These are phyloP conservation scores for Schizopygopsis malacanthus DNA, from an alignment of 2,797 vertebrate genomes.

Conservation along the genomic window DNA sequence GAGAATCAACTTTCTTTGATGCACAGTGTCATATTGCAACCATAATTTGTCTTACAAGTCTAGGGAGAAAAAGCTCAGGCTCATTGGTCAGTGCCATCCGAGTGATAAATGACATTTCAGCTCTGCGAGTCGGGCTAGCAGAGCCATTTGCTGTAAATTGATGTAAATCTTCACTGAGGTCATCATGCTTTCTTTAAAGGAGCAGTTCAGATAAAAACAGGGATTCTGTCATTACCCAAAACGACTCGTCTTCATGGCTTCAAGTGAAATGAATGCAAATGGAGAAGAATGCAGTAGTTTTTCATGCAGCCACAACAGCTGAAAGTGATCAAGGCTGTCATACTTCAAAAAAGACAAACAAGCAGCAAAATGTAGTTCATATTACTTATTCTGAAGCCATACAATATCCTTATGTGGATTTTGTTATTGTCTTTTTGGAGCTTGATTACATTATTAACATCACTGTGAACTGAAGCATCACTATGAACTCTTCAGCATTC, in stretches of 20 bases:
- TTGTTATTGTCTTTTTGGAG: not conserved
- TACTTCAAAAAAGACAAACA: not conserved
- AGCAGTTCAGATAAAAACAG: not conserved
- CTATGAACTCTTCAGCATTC: not conserved
- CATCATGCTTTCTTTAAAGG: slow-evolving; percentile 11
- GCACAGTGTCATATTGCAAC: slow-evolving; percentile 33
- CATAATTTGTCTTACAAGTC: slow-evolving; percentile 39
- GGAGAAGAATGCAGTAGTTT: not conserved
- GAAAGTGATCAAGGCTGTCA: not conserved
- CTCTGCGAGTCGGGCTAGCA: not conserved
- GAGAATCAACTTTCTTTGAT: slow-evolving; percentile 33
- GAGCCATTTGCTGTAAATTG: slow-evolving; percentile 29
- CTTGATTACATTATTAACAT: not conserved
- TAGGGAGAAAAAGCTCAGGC: not conserved
- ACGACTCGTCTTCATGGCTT: not conserved
- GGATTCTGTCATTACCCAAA: not conserved
- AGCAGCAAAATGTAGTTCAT: not conserved
- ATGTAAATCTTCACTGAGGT: slow-evolving; percentile 10
- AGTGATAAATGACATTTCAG: slow-evolving; percentile 42
- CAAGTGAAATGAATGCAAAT: not conserved
- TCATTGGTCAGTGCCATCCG: not conserved
- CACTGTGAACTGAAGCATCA: not conserved
- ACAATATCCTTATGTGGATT: not conserved
- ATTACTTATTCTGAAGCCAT: not conserved
- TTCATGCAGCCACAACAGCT: not conserved